These are phyloP conservation scores for Stegostoma tigrinum DNA, from an alignment of 2,113 vertebrate genomes.

Conservation along the genomic window DNA sequence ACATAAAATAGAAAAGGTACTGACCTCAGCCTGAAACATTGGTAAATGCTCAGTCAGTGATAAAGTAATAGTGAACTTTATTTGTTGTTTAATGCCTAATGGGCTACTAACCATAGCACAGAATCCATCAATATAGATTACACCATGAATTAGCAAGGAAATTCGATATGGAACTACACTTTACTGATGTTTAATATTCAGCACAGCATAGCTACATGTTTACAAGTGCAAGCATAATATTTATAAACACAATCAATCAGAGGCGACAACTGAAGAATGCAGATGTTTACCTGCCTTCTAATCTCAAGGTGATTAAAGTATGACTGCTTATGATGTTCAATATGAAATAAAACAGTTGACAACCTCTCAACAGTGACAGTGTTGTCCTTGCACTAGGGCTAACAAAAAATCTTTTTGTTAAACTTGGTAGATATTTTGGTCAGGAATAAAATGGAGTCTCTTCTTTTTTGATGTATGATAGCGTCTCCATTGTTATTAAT, in stretches of 20 bases:
- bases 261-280: not conserved
- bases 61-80: not conserved
- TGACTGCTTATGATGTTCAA: not conserved
- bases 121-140: not conserved
- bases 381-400: not conserved
- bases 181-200: not conserved
- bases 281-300: not conserved
- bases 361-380: not conserved
- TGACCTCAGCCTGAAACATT: not conserved
- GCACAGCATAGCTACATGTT: not conserved
- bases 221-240: not conserved
- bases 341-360: not conserved
- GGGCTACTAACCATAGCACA: not conserved
- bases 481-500: not conserved
- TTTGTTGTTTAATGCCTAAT: not conserved
- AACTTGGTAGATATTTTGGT: not conserved
- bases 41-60: not conserved
- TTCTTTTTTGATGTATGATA: not conserved
- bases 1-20: not conserved
- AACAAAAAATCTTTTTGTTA: not conserved
- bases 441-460: not conserved
- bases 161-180: not conserved
- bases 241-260: not conserved
- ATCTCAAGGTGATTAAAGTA: not conserved
- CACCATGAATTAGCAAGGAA: not conserved